Evolutionary conservation across 2,797 vertebrate species (phyloP).

Genomic region (Lepus oiostolus): DNA sequence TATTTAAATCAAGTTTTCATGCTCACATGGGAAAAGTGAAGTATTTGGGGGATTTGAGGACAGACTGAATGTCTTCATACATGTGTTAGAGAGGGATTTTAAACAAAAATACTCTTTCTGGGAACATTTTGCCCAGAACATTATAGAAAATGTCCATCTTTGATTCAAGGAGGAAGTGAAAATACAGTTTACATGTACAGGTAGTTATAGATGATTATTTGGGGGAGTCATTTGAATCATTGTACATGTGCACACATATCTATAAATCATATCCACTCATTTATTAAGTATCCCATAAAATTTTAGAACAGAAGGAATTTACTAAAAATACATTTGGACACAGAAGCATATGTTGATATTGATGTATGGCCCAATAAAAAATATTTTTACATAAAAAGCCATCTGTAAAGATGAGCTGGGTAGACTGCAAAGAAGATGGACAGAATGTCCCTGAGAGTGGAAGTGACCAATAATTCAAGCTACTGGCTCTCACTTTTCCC

Average conservation of each 20-base stretch:
- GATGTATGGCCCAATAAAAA: background rate
- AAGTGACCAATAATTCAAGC: background rate
- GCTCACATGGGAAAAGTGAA: constrained; percentile 35
- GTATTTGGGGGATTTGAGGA: background rate
- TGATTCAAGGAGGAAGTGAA: constrained; percentile 2
- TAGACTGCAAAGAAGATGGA: constrained; percentile 31
- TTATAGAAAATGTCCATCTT: background rate
- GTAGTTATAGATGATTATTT: constrained; percentile 14
- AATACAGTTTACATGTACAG: background rate
- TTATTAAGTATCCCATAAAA: constrained; percentile 42
- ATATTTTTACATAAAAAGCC: constrained; percentile 29
- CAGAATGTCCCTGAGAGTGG: background rate
- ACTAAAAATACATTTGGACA: background rate
- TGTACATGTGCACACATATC: background rate
- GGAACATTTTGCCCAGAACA: background rate
- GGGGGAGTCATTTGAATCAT: constrained; percentile 25
- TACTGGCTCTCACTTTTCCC: background rate
- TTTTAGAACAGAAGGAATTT: constrained; percentile 16
- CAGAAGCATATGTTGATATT: background rate
- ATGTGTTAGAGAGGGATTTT: background rate
- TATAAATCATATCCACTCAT: background rate
- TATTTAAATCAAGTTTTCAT: background rate
- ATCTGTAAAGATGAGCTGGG: background rate
- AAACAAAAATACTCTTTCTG: background rate
- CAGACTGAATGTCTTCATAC: background rate